Conservation (phyloP, 2,113 vertebrate species). For the Gambusia holbrooki region DNA sequence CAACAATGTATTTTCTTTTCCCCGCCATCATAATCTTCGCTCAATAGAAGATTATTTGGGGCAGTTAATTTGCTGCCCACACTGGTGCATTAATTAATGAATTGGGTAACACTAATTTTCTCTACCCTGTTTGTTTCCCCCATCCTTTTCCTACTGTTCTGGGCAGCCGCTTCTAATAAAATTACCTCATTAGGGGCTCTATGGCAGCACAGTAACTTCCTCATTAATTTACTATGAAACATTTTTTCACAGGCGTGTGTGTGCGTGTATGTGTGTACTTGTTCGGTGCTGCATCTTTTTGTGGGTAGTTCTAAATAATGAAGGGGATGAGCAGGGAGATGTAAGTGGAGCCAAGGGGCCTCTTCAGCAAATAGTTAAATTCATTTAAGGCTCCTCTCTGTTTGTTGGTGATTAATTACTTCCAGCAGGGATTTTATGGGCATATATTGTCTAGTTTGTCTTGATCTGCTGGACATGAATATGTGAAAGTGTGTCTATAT, state of each 20-base stretch:
- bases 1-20: conserved; percentile 90
- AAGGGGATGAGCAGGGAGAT: conserved; percentile 91
- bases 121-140: conserved; percentile 86
- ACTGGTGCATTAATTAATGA: conserved; percentile 96
- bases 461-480: not conserved
- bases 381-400: conserved; percentile 86
- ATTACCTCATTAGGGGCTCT: conserved; percentile 97
- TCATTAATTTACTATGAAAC: conserved; percentile 89
- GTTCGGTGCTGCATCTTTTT: conserved; percentile 85
- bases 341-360: conserved; percentile 97
- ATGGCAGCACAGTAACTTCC: conserved; percentile 88
- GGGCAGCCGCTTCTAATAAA: conserved; percentile 90
- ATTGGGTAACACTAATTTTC: conserved; percentile 96
- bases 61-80: conserved; percentile 96
- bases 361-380: conserved; percentile 92
- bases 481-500: not conserved
- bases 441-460: conserved; percentile 60
- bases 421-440: conserved; percentile 77
- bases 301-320: conserved; percentile 97
- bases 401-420: conserved; percentile 91
- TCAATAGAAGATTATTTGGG: conserved; percentile 90
- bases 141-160: conserved; percentile 86
- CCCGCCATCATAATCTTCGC: conserved; percentile 58
- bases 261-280: conserved; percentile 39
- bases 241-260: conserved; percentile 82